A percentile compares a stretch with the other conserved stretches of the same genome.
These are phyloP conservation scores for Lytechinus variegatus DNA, from an alignment of 35 echinoderm and acorn worm genomes.

Conservation along the genomic window DNA sequence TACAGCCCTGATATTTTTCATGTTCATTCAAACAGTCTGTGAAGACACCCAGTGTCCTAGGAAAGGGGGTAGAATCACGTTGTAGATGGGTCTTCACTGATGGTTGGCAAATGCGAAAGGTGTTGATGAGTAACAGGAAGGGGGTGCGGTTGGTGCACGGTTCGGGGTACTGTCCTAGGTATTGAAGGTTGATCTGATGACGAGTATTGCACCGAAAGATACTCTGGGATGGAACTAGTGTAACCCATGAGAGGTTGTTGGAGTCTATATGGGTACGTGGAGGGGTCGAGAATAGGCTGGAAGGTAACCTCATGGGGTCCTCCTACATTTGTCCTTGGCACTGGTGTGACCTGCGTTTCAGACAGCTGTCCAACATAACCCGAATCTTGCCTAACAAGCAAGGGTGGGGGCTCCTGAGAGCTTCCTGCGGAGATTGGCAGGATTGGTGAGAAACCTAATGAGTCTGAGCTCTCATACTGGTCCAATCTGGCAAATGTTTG, in stretches of 20 bases:
- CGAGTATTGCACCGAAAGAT: conserved; percentile 33
- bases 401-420: background rate
- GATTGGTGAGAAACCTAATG: conserved; percentile 53
- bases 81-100: conserved; percentile 34
- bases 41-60: background rate
- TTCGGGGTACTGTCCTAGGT: conserved; percentile 15
- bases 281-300: background rate
- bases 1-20: conserved; percentile 14
- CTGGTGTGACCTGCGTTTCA: background rate
- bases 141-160: background rate
- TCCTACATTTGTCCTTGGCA: background rate
- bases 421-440: conserved; percentile 35
- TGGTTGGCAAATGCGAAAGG: conserved; percentile 34
- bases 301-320: background rate
- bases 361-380: background rate
- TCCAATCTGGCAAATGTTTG: background rate
- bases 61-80: conserved; percentile 16
- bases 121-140: background rate
- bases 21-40: background rate
- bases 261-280: background rate
- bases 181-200: background rate
- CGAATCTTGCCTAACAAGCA: background rate
- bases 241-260: background rate
- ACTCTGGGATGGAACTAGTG: conserved; percentile 25
- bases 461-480: conserved; percentile 36